Conservation (phyloP, 2,113 vertebrate species). For the western clawed frog (Xenopus tropicalis) region UCB_Xtro_10.0 CM004443.2:174679001-174679500, state of each 20-base stretch:
- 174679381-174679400: no score
- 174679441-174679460: conserved; percentile 48
- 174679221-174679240: no score
- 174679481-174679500: no score
- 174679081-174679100: conserved; percentile 17
- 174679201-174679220: no score
- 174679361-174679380: not conserved
- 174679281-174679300: no score
- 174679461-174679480: not conserved
- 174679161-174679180: no score
- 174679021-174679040: conserved; percentile 43
- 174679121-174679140: conserved; percentile 17
- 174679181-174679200: no score
- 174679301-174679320: not conserved
- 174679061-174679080: conserved; percentile 31
- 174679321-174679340: conserved; percentile 33
- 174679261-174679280: not conserved
- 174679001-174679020: conserved; percentile 37
- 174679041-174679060: conserved; percentile 36
- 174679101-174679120: conserved; percentile 26
- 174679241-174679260: not conserved
- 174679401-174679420: no score
- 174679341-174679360: conserved; percentile 39
- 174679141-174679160: not conserved
- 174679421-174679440: conserved; percentile 43